Percentiles rank a stretch among this genome's conserved stretches.
phyloP scores from a whole-genome alignment of 2,113 vertebrate species.

The Oostethus manadensis region DNA sequence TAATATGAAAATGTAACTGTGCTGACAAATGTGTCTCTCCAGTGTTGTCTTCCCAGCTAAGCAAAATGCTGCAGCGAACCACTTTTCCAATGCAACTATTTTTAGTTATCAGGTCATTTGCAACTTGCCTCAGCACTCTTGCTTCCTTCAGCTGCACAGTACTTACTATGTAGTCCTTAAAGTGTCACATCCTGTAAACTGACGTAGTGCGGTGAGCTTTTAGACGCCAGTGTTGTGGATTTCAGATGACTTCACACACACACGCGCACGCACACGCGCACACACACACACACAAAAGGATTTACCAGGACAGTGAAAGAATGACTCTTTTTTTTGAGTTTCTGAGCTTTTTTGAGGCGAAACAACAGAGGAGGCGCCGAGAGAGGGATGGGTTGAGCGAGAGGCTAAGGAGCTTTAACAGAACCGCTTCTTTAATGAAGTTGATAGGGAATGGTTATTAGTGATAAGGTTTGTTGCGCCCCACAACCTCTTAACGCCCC shows the following conservation, averaged over 20 bases:
- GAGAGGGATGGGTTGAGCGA: conserved; percentile 20
- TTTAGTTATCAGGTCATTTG: conserved; percentile 59
- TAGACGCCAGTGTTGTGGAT: conserved; percentile 10
- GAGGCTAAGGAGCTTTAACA: conserved; percentile 40
- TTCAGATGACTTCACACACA: conserved; percentile 27
- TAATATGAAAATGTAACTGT: background rate
- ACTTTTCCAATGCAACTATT: conserved; percentile 41
- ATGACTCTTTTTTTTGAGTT: no score
- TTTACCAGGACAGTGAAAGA: background rate
- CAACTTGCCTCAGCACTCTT: conserved; percentile 40
- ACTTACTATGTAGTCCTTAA: conserved; percentile 51
- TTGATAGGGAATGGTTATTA: conserved; percentile 57
- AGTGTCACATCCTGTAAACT: conserved; percentile 50
- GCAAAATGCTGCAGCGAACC: conserved; percentile 33
- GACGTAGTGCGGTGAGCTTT: conserved; percentile 23
- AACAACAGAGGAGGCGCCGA: conserved; percentile 2
- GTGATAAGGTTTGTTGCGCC: conserved; percentile 50
- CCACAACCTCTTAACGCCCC: conserved; percentile 31
- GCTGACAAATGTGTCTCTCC: background rate
- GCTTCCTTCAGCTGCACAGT: conserved; percentile 35
- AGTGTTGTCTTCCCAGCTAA: conserved; percentile 13
- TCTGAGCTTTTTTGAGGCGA: conserved; percentile 34
- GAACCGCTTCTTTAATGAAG: conserved; percentile 58
- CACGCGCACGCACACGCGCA: conserved; percentile 21
- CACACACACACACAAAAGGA: conserved; percentile 23